These are phyloP conservation scores for Chiloscyllium punctatum DNA, from an alignment of 2,797 vertebrate genomes.

Conservation along the genomic window DNA sequence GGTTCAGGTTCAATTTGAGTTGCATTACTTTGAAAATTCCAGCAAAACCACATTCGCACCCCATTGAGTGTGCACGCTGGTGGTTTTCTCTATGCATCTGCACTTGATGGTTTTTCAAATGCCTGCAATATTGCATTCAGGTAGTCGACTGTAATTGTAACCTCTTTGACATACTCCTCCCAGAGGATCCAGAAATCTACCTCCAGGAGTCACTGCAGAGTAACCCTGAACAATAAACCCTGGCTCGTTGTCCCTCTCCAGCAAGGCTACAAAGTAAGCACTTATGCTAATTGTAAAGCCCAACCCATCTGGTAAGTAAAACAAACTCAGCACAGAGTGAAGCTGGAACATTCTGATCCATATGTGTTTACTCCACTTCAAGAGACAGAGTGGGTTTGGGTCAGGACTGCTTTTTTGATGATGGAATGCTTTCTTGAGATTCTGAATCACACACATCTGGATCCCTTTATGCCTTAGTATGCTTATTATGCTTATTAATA, in stretches of 20 bases:
- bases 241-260: background rate
- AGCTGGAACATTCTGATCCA: background rate
- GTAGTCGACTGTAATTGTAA: background rate
- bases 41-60: background rate
- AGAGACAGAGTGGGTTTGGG: background rate
- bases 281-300: background rate
- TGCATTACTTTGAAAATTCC: background rate
- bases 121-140: background rate
- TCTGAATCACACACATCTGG: background rate
- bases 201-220: background rate
- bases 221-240: background rate
- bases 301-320: background rate
- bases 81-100: no score
- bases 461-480: background rate
- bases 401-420: background rate
- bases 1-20: background rate
- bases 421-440: background rate
- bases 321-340: background rate
- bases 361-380: background rate
- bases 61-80: background rate
- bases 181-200: background rate
- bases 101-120: background rate
- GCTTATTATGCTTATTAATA: constrained; percentile 17
- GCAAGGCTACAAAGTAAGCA: background rate
- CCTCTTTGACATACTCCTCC: background rate